Percentiles rank a stretch among this genome's conserved stretches.
Evolutionary conservation across 2,888 invertebrate species (phyloP).

Genomic region (Apantesis nais): DNA sequence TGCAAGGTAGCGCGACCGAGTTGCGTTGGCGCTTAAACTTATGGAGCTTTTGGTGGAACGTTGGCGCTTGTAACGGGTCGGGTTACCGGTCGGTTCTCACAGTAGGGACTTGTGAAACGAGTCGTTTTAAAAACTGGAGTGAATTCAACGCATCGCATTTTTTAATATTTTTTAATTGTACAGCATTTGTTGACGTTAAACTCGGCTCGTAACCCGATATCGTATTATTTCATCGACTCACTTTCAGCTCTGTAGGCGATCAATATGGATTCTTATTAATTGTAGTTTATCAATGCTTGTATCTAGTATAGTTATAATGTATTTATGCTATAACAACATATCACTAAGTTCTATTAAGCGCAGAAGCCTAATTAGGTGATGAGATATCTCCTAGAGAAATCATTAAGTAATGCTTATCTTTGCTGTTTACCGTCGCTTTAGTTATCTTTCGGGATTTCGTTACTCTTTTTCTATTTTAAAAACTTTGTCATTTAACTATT

Average conservation of each 20-base stretch:
- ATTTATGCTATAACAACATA: background rate
- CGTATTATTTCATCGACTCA: slow-evolving; percentile 59
- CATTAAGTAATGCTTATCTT: background rate
- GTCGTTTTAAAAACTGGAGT: slow-evolving; percentile 84
- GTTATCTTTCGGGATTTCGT: background rate
- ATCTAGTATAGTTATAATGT: background rate
- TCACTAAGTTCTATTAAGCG: background rate
- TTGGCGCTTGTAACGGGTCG: slow-evolving; percentile 63
- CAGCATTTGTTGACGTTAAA: slow-evolving; percentile 67
- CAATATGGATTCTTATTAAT: slow-evolving; percentile 16
- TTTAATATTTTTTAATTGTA: slow-evolving; percentile 79
- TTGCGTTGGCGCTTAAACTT: slow-evolving; percentile 57
- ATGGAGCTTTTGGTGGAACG: slow-evolving; percentile 64
- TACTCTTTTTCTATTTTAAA: background rate
- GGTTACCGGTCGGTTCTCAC: slow-evolving; percentile 79
- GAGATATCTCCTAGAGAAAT: background rate
- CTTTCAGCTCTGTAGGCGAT: slow-evolving; percentile 30
- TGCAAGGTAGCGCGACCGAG: slow-evolving; percentile 64
- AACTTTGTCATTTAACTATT: background rate
- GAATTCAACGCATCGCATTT: slow-evolving; percentile 80
- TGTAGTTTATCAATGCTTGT: slow-evolving; percentile 22
- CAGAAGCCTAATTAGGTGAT: background rate
- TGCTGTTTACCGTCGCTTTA: background rate
- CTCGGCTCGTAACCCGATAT: slow-evolving; percentile 54
- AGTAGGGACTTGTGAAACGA: slow-evolving; percentile 82